Conservation (phyloP, 1,140 invertebrate genomes). For the Drosophila neocordata region DNA sequence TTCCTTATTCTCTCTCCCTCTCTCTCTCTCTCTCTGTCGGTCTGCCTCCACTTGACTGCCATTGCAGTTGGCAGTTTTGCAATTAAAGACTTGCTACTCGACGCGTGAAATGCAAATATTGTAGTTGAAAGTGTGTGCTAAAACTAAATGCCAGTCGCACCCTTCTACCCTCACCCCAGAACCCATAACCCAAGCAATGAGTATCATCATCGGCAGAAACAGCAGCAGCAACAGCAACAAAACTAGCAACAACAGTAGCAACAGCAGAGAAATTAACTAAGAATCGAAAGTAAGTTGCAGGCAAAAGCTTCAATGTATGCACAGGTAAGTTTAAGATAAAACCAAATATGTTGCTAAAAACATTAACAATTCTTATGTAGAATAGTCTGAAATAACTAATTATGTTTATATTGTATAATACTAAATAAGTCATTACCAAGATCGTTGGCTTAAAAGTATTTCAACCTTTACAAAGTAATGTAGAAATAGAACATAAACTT, state of each 20-base stretch:
- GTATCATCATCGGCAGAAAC: constrained; percentile 3
- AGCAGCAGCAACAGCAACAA: background rate
- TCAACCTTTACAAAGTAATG: too few species aligned
- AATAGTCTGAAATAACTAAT: too few species aligned
- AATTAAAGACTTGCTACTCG: constrained; percentile 37
- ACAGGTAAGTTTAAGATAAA: constrained; percentile 47
- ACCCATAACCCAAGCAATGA: background rate
- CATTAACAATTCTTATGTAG: too few species aligned
- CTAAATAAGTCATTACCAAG: too few species aligned
- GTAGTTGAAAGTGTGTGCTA: constrained; percentile 23
- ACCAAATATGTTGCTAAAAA: too few species aligned
- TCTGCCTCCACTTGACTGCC: constrained; percentile 31
- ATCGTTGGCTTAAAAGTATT: too few species aligned
- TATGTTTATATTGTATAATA: too few species aligned
- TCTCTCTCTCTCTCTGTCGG: too few species aligned
- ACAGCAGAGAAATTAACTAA: constrained; percentile 17
- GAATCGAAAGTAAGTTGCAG: constrained; percentile 2
- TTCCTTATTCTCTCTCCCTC: constrained; percentile 19
- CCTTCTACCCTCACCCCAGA: background rate
- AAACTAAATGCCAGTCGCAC: constrained; percentile 36
- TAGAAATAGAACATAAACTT: too few species aligned
- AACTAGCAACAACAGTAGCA: constrained; percentile 16
- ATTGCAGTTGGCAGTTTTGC: constrained; percentile 31
- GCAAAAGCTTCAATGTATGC: constrained; percentile 34
- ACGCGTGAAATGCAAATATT: constrained; percentile 14